phyloP scores from a whole-genome alignment of 2,113 vertebrate genomes.

The Tyrannus savana region DNA sequence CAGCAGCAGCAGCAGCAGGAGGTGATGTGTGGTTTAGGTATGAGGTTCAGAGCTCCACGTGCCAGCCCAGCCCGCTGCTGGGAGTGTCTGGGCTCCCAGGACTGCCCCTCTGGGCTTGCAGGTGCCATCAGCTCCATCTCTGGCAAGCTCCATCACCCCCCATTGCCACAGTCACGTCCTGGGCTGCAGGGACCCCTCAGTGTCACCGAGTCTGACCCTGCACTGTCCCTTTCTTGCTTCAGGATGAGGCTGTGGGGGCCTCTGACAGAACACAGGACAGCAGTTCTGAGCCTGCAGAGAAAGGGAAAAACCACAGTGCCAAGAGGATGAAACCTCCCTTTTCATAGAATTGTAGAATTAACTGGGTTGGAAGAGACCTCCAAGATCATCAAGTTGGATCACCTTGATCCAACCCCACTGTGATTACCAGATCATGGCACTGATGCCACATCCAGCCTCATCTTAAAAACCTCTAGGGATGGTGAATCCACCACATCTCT shows the following conservation, averaged over 20 bases:
- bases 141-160: neutral
- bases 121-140: neutral
- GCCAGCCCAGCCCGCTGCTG: neutral
- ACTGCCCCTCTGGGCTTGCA: neutral
- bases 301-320: neutral
- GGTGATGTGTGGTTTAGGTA: fast-evolving
- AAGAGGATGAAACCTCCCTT: neutral
- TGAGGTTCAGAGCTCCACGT: neutral
- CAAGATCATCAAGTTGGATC: too few species aligned
- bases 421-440: too few species aligned
- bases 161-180: neutral
- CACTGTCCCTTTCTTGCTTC: neutral
- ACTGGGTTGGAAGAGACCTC: too few species aligned
- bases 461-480: too few species aligned
- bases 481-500: too few species aligned
- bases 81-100: neutral
- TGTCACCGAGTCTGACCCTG: neutral
- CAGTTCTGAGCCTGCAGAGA: neutral
- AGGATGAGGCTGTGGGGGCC: neutral
- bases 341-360: neutral
- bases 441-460: too few species aligned
- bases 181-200: neutral
- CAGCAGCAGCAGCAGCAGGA: neutral
- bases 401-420: too few species aligned
- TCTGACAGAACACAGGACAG: neutral